Conservation (phyloP, 2,888 invertebrate genomes). For the Aporophyla nigra region DNA sequence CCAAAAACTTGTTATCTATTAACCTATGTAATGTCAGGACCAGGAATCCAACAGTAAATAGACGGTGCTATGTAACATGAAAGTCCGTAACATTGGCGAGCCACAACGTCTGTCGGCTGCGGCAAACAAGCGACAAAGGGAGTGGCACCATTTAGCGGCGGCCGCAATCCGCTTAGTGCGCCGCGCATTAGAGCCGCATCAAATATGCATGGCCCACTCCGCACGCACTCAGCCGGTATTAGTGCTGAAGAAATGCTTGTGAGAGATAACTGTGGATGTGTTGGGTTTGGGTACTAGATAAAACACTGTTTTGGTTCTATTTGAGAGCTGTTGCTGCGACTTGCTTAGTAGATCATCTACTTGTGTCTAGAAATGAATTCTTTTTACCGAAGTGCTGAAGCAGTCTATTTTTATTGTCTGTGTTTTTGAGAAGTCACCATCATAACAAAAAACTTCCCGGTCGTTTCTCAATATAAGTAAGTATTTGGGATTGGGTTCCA, state of each 20-base stretch:
- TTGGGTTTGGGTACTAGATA: slow-evolving; percentile 11
- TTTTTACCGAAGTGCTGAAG: background rate
- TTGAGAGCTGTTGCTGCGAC: background rate
- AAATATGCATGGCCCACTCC: slow-evolving; percentile 85
- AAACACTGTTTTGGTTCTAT: background rate
- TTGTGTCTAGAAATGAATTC: background rate
- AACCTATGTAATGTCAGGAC: slow-evolving; percentile 15
- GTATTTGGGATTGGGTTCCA: no score
- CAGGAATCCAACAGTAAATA: slow-evolving; percentile 46
- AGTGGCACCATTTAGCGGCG: slow-evolving; percentile 81
- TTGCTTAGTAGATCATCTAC: background rate
- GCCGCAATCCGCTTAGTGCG: slow-evolving; percentile 82
- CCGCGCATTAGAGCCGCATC: slow-evolving; percentile 79
- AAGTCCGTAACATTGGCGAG: slow-evolving; percentile 54
- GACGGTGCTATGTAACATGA: slow-evolving; percentile 43
- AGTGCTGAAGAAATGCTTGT: slow-evolving; percentile 51
- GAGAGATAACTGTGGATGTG: slow-evolving; percentile 51
- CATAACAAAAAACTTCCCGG: no score
- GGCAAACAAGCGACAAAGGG: slow-evolving; percentile 77
- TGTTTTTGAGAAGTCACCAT: no score
- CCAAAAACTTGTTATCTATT: background rate
- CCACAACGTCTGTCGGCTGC: slow-evolving; percentile 45
- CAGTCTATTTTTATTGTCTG: background rate
- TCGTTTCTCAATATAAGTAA: no score
- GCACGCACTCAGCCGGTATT: slow-evolving; percentile 69